Percentiles rank a stretch among this genome's conserved stretches.
Conservation (phyloP, 1,140 invertebrate genomes). For the Hylaeus volcanicus region DNA sequence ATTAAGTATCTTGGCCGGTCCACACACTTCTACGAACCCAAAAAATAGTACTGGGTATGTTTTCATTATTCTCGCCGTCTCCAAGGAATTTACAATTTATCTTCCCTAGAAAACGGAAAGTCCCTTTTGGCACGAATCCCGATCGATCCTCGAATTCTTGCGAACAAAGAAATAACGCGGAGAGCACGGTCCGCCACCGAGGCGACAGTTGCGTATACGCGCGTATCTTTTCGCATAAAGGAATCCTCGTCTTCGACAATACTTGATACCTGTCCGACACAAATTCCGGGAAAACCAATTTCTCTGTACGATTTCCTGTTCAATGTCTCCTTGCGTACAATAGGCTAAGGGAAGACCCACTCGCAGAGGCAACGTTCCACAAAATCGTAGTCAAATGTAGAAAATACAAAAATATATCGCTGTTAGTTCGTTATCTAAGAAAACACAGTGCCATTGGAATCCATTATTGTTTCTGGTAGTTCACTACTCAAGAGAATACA, state of each 20-base stretch:
- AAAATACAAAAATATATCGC: no score
- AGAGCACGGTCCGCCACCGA: no score
- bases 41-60: neutral
- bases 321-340: neutral
- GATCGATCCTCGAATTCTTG: constrained; percentile 18
- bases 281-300: constrained; percentile 33
- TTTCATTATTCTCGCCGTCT: neutral
- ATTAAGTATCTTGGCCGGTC: no score
- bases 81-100: constrained; percentile 13
- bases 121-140: constrained; percentile 2
- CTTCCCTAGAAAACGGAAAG: constrained; percentile 9
- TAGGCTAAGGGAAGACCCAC: neutral
- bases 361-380: no score
- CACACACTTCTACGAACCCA: neutral
- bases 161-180: constrained; percentile 28
- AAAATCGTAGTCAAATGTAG: no score
- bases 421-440: no score
- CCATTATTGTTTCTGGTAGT: no score
- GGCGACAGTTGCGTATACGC: constrained; percentile 24
- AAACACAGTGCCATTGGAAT: no score
- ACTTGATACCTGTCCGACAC: constrained; percentile 28
- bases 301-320: neutral
- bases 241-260: constrained; percentile 14
- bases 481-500: no score
- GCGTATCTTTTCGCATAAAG: constrained; percentile 36